Percentiles rank a stretch among this genome's conserved stretches.
phyloP scores from a whole-genome alignment of 2,113 vertebrate species.

The Aptenodytes forsteri region DNA sequence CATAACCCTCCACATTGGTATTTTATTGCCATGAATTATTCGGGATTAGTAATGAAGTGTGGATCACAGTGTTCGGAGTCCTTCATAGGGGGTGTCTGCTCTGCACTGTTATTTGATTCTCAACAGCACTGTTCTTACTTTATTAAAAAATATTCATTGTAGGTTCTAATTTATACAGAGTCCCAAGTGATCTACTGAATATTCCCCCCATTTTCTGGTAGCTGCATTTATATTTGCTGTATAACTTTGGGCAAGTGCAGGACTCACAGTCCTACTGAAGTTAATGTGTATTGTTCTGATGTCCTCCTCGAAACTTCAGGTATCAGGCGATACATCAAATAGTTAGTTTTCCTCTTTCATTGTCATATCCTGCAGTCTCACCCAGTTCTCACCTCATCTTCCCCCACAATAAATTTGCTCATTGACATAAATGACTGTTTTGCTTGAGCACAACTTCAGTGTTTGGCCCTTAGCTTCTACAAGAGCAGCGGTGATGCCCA shows the following conservation, averaged over 20 bases:
- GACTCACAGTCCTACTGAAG: not conserved
- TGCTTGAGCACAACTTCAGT: not conserved
- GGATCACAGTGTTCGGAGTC: not conserved
- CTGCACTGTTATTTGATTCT: not conserved
- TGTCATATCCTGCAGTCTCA: not conserved
- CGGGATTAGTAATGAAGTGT: not conserved
- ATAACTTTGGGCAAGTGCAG: not conserved
- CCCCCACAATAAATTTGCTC: not conserved
- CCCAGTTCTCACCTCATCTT: not conserved
- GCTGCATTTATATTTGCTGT: not conserved
- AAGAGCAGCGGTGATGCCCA: not conserved
- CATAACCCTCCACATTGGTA: not conserved
- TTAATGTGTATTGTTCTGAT: not conserved
- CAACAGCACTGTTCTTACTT: not conserved
- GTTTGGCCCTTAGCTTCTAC: not conserved
- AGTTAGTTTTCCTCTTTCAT: not conserved
- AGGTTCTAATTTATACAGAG: not conserved
- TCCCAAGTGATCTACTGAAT: not conserved
- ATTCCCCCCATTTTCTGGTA: not conserved
- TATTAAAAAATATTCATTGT: not conserved
- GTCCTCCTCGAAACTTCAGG: not conserved
- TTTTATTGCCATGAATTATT: slow-evolving; percentile 13
- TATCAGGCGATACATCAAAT: not conserved
- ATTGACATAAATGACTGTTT: not conserved
- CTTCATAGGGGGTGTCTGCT: not conserved